phyloP scores from a whole-genome alignment of 2,797 vertebrate species.

The Molossus molossus region DNA sequence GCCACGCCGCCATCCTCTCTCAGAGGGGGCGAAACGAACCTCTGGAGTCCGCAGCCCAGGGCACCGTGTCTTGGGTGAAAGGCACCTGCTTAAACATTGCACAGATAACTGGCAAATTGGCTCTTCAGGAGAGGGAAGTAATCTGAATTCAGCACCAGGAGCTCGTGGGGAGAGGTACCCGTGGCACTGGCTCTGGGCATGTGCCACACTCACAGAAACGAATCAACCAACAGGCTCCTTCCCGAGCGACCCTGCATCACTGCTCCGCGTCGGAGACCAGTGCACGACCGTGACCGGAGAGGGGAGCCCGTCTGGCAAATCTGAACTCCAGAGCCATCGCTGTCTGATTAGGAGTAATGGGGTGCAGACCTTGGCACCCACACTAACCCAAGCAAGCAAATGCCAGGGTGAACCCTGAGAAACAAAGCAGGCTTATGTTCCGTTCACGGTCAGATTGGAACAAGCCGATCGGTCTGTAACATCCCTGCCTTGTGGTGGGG shows the following conservation, averaged over 20 bases:
- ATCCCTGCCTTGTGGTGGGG: slow-evolving; percentile 43
- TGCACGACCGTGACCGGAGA: slow-evolving; percentile 47
- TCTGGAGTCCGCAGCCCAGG: slow-evolving; percentile 46
- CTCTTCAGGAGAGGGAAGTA: slow-evolving; percentile 72
- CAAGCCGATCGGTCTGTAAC: slow-evolving; percentile 46
- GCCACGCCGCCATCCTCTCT: slow-evolving; percentile 1
- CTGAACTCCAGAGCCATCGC: slow-evolving; percentile 78
- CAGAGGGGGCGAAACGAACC: slow-evolving; percentile 52
- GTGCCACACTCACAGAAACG: slow-evolving; percentile 38
- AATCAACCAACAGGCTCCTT: slow-evolving; percentile 51
- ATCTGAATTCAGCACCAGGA: slow-evolving; percentile 74
- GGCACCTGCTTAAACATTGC: slow-evolving; percentile 71
- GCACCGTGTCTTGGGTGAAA: slow-evolving; percentile 64
- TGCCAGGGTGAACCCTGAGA: background rate
- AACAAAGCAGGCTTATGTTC: background rate
- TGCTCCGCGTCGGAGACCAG: slow-evolving; percentile 34
- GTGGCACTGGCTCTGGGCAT: slow-evolving; percentile 39
- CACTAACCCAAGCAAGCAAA: slow-evolving; percentile 72
- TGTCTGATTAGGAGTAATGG: slow-evolving; percentile 65
- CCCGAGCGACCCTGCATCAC: slow-evolving; percentile 34
- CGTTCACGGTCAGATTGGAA: slow-evolving; percentile 41
- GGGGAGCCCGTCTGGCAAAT: slow-evolving; percentile 69
- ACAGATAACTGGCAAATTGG: slow-evolving; percentile 76
- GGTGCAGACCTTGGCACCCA: slow-evolving; percentile 45
- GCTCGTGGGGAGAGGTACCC: slow-evolving; percentile 25